Evolutionary conservation across 2,888 invertebrate species (phyloP).

Genomic region (Philhelius pedissequus): DNA sequence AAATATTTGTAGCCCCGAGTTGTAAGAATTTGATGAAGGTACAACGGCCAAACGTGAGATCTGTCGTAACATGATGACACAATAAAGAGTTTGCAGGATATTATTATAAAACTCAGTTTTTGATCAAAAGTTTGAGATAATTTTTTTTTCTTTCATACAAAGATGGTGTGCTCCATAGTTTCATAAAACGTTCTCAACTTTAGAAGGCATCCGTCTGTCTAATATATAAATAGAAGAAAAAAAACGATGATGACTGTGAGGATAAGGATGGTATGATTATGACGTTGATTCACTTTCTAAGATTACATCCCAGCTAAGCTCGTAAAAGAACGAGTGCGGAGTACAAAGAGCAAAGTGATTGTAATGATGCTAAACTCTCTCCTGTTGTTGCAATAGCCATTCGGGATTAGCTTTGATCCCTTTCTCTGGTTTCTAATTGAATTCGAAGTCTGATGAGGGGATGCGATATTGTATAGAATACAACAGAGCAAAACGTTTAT

Average conservation of each 20-base stretch:
- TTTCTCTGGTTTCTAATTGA: slow-evolving; percentile 64
- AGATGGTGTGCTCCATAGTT: background rate
- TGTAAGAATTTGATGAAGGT: slow-evolving; percentile 20
- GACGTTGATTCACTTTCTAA: slow-evolving; percentile 45
- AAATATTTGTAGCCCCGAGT: background rate
- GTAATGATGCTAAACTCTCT: slow-evolving; percentile 23
- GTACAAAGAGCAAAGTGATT: slow-evolving; percentile 19
- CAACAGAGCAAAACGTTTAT: background rate
- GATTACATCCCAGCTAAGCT: slow-evolving; percentile 35
- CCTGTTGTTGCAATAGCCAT: slow-evolving; percentile 42
- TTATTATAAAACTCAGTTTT: slow-evolving; percentile 28
- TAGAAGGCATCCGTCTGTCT: background rate
- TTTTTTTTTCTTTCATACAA: background rate
- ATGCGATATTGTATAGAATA: background rate
- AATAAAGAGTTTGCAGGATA: slow-evolving; percentile 56
- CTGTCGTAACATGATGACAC: slow-evolving; percentile 50
- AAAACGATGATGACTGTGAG: background rate
- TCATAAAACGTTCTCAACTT: background rate
- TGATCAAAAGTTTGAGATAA: slow-evolving; percentile 38
- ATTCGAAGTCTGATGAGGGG: slow-evolving; percentile 43
- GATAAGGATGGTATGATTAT: slow-evolving; percentile 6
- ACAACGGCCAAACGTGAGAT: slow-evolving; percentile 21
- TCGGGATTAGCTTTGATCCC: slow-evolving; percentile 64
- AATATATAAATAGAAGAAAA: background rate
- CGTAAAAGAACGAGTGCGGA: background rate